Percentiles rank a stretch among this genome's conserved stretches.
These are phyloP conservation scores for Tangara arthus DNA, from an alignment of 2,797 vertebrate species.

Conservation along the genomic window DNA sequence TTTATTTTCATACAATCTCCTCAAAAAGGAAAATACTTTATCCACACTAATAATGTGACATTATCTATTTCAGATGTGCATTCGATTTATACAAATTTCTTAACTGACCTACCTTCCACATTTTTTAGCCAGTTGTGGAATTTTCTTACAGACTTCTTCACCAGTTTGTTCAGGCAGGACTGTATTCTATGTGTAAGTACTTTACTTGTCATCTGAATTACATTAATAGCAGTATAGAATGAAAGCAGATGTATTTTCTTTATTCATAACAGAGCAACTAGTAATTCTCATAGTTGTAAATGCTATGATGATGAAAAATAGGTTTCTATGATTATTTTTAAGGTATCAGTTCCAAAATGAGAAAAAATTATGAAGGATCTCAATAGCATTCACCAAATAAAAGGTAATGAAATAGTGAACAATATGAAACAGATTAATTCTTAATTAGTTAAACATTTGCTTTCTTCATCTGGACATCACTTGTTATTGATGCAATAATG, in stretches of 20 bases:
- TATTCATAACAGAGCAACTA: not conserved
- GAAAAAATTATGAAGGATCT: not conserved
- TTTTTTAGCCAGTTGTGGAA: not conserved
- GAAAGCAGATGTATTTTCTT: constrained; percentile 1
- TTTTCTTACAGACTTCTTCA: not conserved
- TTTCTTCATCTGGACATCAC: not conserved
- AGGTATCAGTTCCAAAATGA: not conserved
- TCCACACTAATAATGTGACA: not conserved
- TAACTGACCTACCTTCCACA: not conserved
- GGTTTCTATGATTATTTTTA: not conserved
- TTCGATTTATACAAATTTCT: not conserved
- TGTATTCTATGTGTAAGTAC: not conserved
- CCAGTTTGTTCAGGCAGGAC: not conserved
- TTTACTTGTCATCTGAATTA: not conserved
- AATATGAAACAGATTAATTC: not conserved
- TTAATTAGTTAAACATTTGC: constrained; percentile 33
- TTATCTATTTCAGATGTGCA: not conserved
- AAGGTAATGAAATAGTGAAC: not conserved
- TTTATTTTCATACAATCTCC: not conserved
- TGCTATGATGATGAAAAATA: not conserved
- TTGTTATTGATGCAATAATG: not conserved
- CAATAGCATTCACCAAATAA: not conserved
- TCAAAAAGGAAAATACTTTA: not conserved
- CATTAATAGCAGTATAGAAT: not conserved
- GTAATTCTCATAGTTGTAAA: not conserved